These are phyloP conservation scores for Acanthacorydalis orientalis DNA, from an alignment of 2,888 invertebrate species.

Conservation along the genomic window DNA sequence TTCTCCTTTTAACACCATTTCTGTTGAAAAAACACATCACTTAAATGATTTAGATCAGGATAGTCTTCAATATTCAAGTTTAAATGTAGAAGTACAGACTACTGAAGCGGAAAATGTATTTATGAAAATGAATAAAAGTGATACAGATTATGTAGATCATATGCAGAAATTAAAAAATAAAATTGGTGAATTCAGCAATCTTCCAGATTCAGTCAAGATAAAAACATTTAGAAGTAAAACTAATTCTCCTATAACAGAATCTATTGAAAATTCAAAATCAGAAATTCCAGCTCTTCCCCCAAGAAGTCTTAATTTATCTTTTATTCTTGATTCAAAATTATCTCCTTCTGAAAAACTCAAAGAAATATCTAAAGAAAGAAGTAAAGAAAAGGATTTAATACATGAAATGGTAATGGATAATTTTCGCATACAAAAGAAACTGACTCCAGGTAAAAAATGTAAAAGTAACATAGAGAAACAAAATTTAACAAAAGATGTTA, in stretches of 20 bases:
- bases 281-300: conserved; percentile 16
- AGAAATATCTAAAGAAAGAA: conserved; percentile 61
- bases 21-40: conserved; percentile 11
- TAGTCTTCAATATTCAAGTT: not conserved
- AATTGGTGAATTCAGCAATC: conserved; percentile 52
- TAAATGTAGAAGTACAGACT: too few species aligned
- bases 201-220: conserved; percentile 47
- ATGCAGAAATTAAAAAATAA: conserved; percentile 47
- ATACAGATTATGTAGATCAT: conserved; percentile 37
- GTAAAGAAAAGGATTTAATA: conserved; percentile 68
- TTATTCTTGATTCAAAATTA: conserved; percentile 10
- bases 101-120: conserved; percentile 1
- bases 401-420: conserved; percentile 71
- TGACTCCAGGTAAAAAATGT: conserved; percentile 34
- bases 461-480: conserved; percentile 12
- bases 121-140: conserved; percentile 10
- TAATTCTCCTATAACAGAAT: conserved; percentile 27
- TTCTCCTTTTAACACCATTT: conserved; percentile 6
- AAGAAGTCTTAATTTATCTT: conserved; percentile 19
- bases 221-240: conserved; percentile 32
- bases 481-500: not conserved
- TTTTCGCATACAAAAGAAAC: conserved; percentile 48
- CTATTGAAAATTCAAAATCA: conserved; percentile 28
- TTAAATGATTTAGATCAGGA: too few species aligned
- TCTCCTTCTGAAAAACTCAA: conserved; percentile 50